Base-by-base conservation (phyloP, 2,113 vertebrate species). In the Trematocara zebra region DNA sequence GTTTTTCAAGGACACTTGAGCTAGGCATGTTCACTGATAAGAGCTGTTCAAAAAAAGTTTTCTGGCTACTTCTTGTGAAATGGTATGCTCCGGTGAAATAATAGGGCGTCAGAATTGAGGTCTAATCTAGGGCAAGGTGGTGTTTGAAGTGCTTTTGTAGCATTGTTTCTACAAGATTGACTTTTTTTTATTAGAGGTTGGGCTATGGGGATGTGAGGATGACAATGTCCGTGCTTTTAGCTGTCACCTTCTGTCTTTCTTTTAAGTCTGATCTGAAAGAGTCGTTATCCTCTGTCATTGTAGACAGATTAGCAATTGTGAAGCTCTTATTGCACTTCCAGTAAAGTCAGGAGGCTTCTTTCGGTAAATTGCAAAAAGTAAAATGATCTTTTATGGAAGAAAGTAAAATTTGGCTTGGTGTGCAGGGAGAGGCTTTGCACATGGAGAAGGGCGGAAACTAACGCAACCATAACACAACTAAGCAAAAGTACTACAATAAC, bases 1-100 rank as follows among this genome's bases (percentile, higher is more conserved):
- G 11, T 7, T 85, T 83, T 81, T 84, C 42, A 86, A 83, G 88
- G 64, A 57, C 89, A 37, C 85, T 83, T 47, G 15, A 49, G 69
- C 23, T 4, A 12, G 47, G 12, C 23, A 2, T 35, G 84, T 6
- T 78, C 42, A 33, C 18, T 33, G 85, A 85, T 79, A 57, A 53
- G 23, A 56, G 35, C 3, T 28, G 69, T 35, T 49, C n/a, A 59
- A 49, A 51, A 8, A 20, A 28, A 3, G 17, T 31, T 56, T 51
- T 42, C 20, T 31, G 8, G 40, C 61, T 47, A 11, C 8, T 82
- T 14, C 8, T 11, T 26, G 28, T 42, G 51, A 42, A 9, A 1
- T n/a, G 31, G n/a, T 72, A 5, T 3, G 2, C 18, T 12, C 9
- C 3, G 3, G 6, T 49, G 10, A 33, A 76, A 76, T 74, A 76